phyloP scores from a whole-genome alignment of 1,140 invertebrate species.

The Dendrolimus punctatus region DNA sequence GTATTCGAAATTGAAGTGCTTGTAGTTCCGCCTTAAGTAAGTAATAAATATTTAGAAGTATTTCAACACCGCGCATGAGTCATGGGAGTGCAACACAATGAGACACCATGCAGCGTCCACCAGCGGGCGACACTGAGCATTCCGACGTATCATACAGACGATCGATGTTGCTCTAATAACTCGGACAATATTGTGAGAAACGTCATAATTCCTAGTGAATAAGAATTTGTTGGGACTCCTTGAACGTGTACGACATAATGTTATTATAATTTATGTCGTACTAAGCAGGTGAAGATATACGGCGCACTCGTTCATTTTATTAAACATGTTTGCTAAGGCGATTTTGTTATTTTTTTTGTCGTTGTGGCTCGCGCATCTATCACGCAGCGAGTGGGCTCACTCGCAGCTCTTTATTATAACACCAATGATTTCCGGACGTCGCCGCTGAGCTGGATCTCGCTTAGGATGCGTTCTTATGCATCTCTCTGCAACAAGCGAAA shows the following conservation, averaged over 20 bases:
- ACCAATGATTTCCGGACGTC: constrained; percentile 58
- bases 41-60: constrained; percentile 7
- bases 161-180: constrained; percentile 46
- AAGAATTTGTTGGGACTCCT: constrained; percentile 63
- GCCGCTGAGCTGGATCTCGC: not conserved
- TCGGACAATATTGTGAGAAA: constrained; percentile 48
- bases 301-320: constrained; percentile 48
- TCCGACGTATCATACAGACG: constrained; percentile 38
- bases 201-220: constrained; percentile 63
- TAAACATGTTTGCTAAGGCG: constrained; percentile 50
- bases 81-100: constrained; percentile 38
- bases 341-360: constrained; percentile 64
- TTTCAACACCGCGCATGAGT: constrained; percentile 18
- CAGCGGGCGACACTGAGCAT: constrained; percentile 39
- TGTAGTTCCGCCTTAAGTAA: not conserved
- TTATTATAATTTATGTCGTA: constrained; percentile 71
- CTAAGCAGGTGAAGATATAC: constrained; percentile 70
- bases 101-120: constrained; percentile 25
- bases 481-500: constrained; percentile 2
- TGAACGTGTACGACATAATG: constrained; percentile 66
- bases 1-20: not conserved
- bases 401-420: constrained; percentile 56
- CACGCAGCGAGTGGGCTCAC: constrained; percentile 62
- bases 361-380: constrained; percentile 51
- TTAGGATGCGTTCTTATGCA: constrained; percentile 1